Base-by-base conservation (phyloP, 2,113 vertebrate species). In the Pithys albifrons region DNA sequence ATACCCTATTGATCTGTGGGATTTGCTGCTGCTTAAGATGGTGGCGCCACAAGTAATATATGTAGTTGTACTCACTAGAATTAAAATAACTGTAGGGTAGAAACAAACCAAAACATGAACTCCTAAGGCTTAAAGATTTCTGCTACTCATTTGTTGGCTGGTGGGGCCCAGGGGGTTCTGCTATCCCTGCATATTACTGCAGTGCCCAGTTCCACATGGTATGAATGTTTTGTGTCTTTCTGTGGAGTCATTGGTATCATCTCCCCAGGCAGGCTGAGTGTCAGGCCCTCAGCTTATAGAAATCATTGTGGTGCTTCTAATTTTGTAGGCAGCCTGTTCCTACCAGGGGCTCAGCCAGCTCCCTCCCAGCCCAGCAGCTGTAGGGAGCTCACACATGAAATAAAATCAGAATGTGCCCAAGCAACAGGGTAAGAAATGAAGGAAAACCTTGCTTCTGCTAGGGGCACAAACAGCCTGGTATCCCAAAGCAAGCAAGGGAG, bases 1-100 rank as follows among this genome's bases (percentile, higher is more conserved):
- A 6, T 1, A 3, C 46, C 64, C n/a, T 90, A 95, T 93, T 84
- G 91, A 96, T 93, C 83, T 67, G 91, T 43, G 74, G 83, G 24
- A 77, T 95, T 80, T 14, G 17, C 54, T 74, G 14, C 75, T 48
- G 35, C 64, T 67, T 35, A 43, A 85, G 35, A 37, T 0, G 10
- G 10, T 6, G 52, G 46, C 19, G 6, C 55, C 69, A 48, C 24
- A 35, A 55, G 37, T 45, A 55, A 55, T 39, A 8, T 23, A 45
- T 70, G 29, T 41, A 65, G 62, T 7, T 65, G 31, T 35, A 17
- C n/a, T 88, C 71, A 73, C 49, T 25, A 57, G 71, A 70, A 78
- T 61, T 57, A 85, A 94, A 82, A 51, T 45, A 33, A 67, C 45
- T 79, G 14, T 10, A 39, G 71, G 35, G 41, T 31, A 77, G 37